Base-by-base conservation (phyloP, 64 coral and sea anemone genomes). In the Dendrophyllia cribrosa region DNA sequence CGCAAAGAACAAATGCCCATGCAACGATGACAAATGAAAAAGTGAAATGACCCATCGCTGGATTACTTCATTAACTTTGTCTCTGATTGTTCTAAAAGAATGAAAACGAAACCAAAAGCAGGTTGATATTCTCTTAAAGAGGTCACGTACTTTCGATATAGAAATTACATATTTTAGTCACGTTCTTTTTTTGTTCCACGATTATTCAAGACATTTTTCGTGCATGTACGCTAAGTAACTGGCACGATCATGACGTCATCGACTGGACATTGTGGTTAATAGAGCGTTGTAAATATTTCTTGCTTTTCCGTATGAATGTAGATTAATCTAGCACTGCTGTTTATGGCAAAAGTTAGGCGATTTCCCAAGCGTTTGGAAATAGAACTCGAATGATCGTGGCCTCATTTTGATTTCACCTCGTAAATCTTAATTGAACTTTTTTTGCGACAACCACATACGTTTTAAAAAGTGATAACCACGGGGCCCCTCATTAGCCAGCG, bases 111-210 rank as follows among this genome's bases (percentile, higher is more conserved):
- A n/a, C 46, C 46, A 51, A 75, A 49, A 10, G 9, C 46, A 19
- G 34, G 12, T 75, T 19, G 72, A 13, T 20, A 75, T 75, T 9
- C 5, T 20, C 2, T 51, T 75, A 20, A 75, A 49, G 2, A 75
- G 46, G 6, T 17, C 2, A 50, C 43, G 44, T 45, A 14, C 13
- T 50, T 5, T 14, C 14, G 5, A 20, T 12, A 51, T 48, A 50
- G 5, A 75, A 50, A 75, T 75, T 75, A 7, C 4, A 51, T 68
- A 53, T 61, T 68, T 43, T 49, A 51, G 46, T 84, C 62, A 68
- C 80, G 79, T 84, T 84, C 44, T 11, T 21, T n/a, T 45, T 84
- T 67, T 69, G 59, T 67, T 50, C 9, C n/a, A 49, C 20, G 44
- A 34, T 68, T 46, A 7, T 7, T 20, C 3, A 56, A 43, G 47